A percentile compares a stretch with the other conserved stretches of the same genome.
phyloP scores from a whole-genome alignment of 1,140 invertebrate genomes.

The Maconellicoccus hirsutus region DNA sequence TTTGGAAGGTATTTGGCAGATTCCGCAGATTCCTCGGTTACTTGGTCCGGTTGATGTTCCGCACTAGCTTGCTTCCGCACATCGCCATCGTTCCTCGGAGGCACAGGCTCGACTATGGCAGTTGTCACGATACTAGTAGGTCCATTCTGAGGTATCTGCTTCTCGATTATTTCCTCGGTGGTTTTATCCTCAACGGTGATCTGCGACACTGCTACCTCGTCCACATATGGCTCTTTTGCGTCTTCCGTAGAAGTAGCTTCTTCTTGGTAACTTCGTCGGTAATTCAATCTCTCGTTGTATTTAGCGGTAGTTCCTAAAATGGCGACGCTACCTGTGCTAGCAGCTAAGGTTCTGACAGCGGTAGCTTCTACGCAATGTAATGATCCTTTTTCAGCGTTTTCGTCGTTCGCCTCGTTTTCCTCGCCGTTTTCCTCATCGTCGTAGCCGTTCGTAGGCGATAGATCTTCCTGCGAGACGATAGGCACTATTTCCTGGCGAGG shows the following conservation, averaged over 20 bases:
- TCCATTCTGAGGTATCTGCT: not conserved
- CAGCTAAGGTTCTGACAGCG: slow-evolving; percentile 29
- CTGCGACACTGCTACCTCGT: too few relatives aligned
- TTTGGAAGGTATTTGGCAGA: not conserved
- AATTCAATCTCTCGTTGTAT: slow-evolving; percentile 10
- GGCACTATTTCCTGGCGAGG: not conserved
- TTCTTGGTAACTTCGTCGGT: not conserved
- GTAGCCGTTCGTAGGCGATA: not conserved
- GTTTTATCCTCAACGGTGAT: not conserved
- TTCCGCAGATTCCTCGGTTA: not conserved
- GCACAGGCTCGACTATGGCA: not conserved
- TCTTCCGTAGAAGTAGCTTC: not conserved
- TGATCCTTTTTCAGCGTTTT: slow-evolving; percentile 7
- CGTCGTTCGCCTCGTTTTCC: not conserved
- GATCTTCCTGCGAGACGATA: not conserved
- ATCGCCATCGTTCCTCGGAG: not conserved
- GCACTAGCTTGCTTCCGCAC: not conserved
- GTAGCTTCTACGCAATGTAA: slow-evolving; percentile 29
- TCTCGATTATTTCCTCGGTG: not conserved
- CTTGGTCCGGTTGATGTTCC: not conserved
- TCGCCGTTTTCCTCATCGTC: too few relatives aligned
- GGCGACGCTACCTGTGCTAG: slow-evolving; percentile 31
- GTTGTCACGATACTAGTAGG: not conserved
- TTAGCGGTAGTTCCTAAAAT: slow-evolving; percentile 32
- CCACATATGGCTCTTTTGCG: too few relatives aligned